Evolutionary conservation across 2,888 invertebrate species (phyloP), one percentile per base, ranked within the genome.

Genomic region (Molorchus minor): DNA sequence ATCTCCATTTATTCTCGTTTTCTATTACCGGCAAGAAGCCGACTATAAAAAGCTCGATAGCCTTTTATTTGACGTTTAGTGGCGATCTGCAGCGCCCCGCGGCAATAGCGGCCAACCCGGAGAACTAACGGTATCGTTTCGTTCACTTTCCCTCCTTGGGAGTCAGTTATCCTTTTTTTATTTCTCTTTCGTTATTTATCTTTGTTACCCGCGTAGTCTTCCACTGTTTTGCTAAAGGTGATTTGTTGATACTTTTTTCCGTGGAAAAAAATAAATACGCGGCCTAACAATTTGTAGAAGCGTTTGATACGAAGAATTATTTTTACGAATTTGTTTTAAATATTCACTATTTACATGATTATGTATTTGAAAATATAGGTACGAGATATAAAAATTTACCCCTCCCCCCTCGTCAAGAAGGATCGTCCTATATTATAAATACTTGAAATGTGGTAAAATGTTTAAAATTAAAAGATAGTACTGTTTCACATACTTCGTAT

Each of bases 1-100:
- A 64, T 73, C 68, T 69, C 71, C 75, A 76, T 76, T 75, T 71
- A 72, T 76, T 71, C 75, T 74, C 71, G 74, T 75, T 75, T 75
- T 73, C 76, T 74, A 75, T 75, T 76, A 75, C 72, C 71, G 57
- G 61, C 61, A 60, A 10, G 60, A 63, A 65, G 68, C 65, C 64
- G 63, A 67, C 66, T 71, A 71, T 74, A 76, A 74, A 75, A 71
- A 73, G 71, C 71, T 66, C 73, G 73, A 75, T 76, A 75, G 75
- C 75, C 75, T 77, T 49, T 77, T 77, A 77, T 77, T 75, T 77
- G 77, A 77, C 77, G 71, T 77, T 77, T 77, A 76, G 75, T 74
- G 73, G 75, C 75, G 72, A 74, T 75, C 74, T 74, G 70, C 72
- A 71, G 71, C 73, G 71, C 68, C 67, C 65, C 72, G 65, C 58